phyloP scores from a whole-genome alignment of 23 tunicate genomes.

The Styela plicata region DNA sequence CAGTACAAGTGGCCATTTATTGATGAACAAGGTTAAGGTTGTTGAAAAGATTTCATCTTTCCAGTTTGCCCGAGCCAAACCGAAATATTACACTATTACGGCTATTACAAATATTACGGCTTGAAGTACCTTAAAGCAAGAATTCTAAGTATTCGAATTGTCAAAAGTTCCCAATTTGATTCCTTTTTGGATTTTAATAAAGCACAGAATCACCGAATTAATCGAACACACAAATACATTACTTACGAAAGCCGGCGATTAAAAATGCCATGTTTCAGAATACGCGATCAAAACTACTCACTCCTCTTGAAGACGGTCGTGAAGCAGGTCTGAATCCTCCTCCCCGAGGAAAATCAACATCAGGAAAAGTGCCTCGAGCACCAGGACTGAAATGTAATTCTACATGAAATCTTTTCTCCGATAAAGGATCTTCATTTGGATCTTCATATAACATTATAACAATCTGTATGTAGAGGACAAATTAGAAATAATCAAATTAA shows the following conservation, averaged over 20 bases:
- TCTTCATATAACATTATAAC: conserved; percentile 98
- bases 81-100: too few species aligned
- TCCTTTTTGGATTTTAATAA: too few species aligned
- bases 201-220: neutral
- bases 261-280: neutral
- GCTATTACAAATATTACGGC: too few species aligned
- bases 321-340: conserved; percentile 92
- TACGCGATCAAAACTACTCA: neutral
- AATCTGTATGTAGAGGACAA: conserved; percentile 35
- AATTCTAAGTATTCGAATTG: too few species aligned
- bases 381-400: conserved; percentile 99
- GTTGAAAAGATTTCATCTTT: too few species aligned
- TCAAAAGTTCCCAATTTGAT: too few species aligned
- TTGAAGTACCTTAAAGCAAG: too few species aligned
- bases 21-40: too few species aligned
- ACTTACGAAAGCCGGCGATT: neutral
- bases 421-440: conserved; percentile 80
- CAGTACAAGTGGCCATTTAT: too few species aligned
- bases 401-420: conserved; percentile 94
- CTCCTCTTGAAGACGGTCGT: conserved; percentile 85
- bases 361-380: conserved; percentile 79
- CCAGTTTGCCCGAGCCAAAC: too few species aligned
- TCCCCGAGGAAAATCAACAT: conserved; percentile 91
- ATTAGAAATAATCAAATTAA: neutral
- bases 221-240: neutral